These are phyloP conservation scores for Synchiropus splendidus DNA, from an alignment of 2,113 vertebrate genomes.

Conservation along the genomic window DNA sequence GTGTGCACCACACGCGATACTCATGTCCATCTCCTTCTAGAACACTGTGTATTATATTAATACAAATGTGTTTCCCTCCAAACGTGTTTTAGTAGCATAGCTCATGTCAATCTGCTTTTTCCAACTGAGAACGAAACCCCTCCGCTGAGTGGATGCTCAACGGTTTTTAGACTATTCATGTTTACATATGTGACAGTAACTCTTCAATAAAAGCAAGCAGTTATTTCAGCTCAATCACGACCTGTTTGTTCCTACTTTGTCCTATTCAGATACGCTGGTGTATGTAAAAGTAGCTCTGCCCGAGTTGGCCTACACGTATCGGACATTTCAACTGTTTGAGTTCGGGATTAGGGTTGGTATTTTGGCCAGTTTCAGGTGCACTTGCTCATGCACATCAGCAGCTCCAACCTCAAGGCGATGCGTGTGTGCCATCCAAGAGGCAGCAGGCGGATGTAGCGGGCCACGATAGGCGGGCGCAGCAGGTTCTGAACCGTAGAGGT, in stretches of 20 bases:
- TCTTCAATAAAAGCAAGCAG: constrained; percentile 57
- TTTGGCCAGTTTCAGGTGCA: constrained; percentile 75
- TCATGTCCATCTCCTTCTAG: not conserved
- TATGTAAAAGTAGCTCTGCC: too few relatives aligned
- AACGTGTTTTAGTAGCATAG: constrained; percentile 58
- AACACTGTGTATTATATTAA: constrained; percentile 66
- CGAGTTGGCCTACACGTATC: too few relatives aligned
- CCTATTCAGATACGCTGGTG: not conserved
- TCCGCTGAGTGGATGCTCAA: constrained; percentile 22
- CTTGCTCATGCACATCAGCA: constrained; percentile 88
- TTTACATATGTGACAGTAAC: constrained; percentile 63
- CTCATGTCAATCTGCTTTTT: constrained; percentile 54
- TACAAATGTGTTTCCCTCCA: constrained; percentile 50
- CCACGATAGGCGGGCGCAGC: constrained; percentile 84
- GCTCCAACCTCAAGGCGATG: constrained; percentile 90
- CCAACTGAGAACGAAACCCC: constrained; percentile 24
- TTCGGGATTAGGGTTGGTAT: not conserved
- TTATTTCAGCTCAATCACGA: constrained; percentile 38
- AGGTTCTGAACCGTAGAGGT: constrained; percentile 91
- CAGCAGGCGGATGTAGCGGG: constrained; percentile 83
- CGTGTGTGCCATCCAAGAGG: constrained; percentile 95
- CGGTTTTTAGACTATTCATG: constrained; percentile 51
- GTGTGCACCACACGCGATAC: too few relatives aligned
- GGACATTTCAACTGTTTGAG: too few relatives aligned
- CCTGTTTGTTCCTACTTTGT: not conserved